Conservation (phyloP, 2,888 invertebrate genomes). For the Drosophila prostipennis region DNA sequence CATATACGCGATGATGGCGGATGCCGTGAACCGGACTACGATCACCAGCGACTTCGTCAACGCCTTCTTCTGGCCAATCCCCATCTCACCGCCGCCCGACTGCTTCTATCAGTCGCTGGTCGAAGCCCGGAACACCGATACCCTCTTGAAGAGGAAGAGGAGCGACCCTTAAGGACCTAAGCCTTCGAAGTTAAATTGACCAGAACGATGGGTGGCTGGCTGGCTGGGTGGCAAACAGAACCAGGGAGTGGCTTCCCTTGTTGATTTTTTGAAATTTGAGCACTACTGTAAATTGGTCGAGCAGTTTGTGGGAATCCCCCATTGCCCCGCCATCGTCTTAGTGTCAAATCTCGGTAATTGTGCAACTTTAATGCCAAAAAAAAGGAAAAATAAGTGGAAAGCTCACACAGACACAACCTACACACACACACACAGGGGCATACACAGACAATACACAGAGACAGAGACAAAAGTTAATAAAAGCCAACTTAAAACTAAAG, state of each 20-base stretch:
- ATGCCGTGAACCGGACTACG: conserved; percentile 4
- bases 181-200: conserved; percentile 58
- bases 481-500: conserved; percentile 76
- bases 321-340: conserved; percentile 42
- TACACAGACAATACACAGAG: neutral
- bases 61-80: conserved; percentile 26
- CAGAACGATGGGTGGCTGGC: conserved; percentile 28
- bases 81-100: conserved; percentile 2
- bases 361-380: conserved; percentile 71
- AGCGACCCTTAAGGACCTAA: conserved; percentile 26
- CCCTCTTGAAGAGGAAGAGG: neutral
- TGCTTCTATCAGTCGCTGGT: neutral
- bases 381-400: conserved; percentile 52
- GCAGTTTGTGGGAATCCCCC: conserved; percentile 33
- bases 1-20: conserved; percentile 31
- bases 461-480: conserved; percentile 71
- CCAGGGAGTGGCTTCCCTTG: conserved; percentile 10
- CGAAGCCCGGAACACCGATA: neutral
- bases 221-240: conserved; percentile 2
- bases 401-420: conserved; percentile 20
- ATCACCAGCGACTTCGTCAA: conserved; percentile 15
- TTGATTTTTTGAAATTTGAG: conserved; percentile 52
- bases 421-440: neutral
- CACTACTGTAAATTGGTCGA: conserved; percentile 64
- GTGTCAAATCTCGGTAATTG: conserved; percentile 76